phyloP scores from a whole-genome alignment of 2,113 vertebrate species.

The Bostrychus sinensis region DNA sequence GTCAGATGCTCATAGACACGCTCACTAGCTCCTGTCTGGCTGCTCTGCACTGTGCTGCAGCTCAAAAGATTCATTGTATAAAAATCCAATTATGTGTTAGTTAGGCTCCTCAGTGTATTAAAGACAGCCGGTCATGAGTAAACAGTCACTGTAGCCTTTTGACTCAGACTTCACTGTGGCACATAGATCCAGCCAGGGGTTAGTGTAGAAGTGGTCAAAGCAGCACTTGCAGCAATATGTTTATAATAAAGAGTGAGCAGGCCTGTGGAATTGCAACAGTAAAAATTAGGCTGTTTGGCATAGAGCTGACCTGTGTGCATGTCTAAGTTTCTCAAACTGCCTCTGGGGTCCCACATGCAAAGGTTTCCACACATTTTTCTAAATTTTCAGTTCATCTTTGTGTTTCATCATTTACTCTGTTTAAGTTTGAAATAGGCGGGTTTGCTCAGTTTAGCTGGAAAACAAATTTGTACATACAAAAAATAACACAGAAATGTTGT shows the following conservation, averaged over 20 bases:
- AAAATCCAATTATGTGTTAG: slow-evolving; percentile 63
- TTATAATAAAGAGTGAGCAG: not conserved
- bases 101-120: slow-evolving; percentile 54
- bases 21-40: slow-evolving; percentile 23
- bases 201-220: slow-evolving; percentile 9
- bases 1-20: not conserved
- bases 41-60: slow-evolving; percentile 14
- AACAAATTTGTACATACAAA: not conserved
- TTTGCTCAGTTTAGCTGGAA: not conserved
- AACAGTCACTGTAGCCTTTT: slow-evolving; percentile 58
- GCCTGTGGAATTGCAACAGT: too few species aligned
- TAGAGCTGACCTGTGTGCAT: not conserved
- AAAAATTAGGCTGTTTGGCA: slow-evolving; percentile 14
- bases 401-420: not conserved
- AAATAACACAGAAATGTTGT: not conserved
- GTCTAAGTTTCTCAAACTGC: not conserved
- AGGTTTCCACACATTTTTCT: slow-evolving; percentile 16
- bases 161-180: slow-evolving; percentile 42
- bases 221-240: slow-evolving; percentile 9
- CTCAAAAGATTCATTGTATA: slow-evolving; percentile 69
- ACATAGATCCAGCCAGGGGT: slow-evolving; percentile 22
- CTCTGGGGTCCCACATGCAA: not conserved
- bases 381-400: slow-evolving; percentile 6
- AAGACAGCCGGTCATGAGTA: slow-evolving; percentile 55
- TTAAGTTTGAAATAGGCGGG: not conserved